Evolutionary conservation across 2,888 invertebrate species (phyloP), one percentile per base, ranked within the genome.

Genomic region (Drosophila affinis): DNA sequence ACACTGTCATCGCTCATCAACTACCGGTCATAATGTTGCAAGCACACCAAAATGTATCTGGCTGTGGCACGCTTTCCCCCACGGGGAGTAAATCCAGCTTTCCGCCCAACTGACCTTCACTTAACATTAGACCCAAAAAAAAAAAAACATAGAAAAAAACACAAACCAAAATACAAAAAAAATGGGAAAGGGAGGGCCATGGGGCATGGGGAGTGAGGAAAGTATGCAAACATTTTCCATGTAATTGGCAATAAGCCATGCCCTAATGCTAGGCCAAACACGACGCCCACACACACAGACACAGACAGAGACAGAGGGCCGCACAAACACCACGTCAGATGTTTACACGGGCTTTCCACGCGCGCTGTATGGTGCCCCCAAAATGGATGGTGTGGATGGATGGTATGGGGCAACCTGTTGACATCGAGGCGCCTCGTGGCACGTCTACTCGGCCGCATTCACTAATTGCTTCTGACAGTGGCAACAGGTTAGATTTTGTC

Each of bases 391-490:
- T 17, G 12, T 21, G 21, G 21, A 3, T n/a, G n/a, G 21, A 17
- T 5, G 5, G 27, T 12, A 10, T 12, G 12, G 14, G 71, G 74
- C 84, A 84, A 87, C 83, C 87, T 83, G 83, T 83, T 83, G 83
- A 84, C 81, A 75, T 75, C 81, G 55, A 63, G 68, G 63, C 53
- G 71, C 48, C 62, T 54, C 39, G 72, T 59, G 62, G 74, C 74
- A 74, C 74, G 72, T 68, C 61, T 56, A 48, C 56, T 34, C 57
- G 24, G 32, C 34, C n/a, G 51, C 45, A 34, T 67, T 55, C 71
- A 69, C 81, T 83, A 83, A 83, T 83, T 83, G 82, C 74, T 83
- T 78, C 68, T 62, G 83, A 87, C 84, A 79, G 69, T 56, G 84
- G 79, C 82, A 86, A 85, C 82, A 81, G 81, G 79, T 83, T 72